phyloP scores from a whole-genome alignment of 2,888 invertebrate species.

The Iphiclides podalirius region DNA sequence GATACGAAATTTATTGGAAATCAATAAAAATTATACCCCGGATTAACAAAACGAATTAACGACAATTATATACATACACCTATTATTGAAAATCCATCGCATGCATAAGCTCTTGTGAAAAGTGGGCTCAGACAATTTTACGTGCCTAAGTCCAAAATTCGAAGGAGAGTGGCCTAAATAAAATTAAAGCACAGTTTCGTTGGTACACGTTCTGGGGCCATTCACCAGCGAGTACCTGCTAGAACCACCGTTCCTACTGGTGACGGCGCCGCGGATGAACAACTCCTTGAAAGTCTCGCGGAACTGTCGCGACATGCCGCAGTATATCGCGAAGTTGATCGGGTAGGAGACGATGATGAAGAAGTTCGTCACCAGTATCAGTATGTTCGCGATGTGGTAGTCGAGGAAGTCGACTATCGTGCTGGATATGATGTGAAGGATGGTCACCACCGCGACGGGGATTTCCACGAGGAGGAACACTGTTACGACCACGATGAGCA shows the following conservation, averaged over 20 bases:
- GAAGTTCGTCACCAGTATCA: conserved; percentile 92
- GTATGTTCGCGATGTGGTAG: conserved; percentile 87
- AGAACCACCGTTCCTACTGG: conserved; percentile 84
- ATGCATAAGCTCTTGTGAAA: too few species aligned
- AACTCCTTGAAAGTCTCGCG: conserved; percentile 94
- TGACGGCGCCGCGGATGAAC: conserved; percentile 84
- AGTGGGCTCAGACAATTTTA: too few species aligned
- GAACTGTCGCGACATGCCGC: conserved; percentile 97
- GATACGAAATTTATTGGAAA: too few species aligned
- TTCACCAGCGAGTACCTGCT: conserved; percentile 90
- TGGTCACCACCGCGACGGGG: conserved; percentile 90
- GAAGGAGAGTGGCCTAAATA: too few species aligned
- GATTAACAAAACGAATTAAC: too few species aligned
- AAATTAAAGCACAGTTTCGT: conserved; percentile 88
- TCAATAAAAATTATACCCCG: too few species aligned
- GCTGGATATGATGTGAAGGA: conserved; percentile 90
- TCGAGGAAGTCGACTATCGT: conserved; percentile 86
- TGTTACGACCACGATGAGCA: conserved; percentile 92
- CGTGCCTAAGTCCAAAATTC: too few species aligned
- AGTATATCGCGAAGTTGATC: conserved; percentile 96
- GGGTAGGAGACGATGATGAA: conserved; percentile 95
- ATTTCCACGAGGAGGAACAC: conserved; percentile 92
- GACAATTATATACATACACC: too few species aligned
- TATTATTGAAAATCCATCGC: too few species aligned
- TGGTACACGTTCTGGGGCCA: conserved; percentile 90